A percentile compares a stretch with the other conserved stretches of the same genome.
These are phyloP conservation scores for Tragelaphus buxtoni DNA, from an alignment of 2,113 vertebrate species.

Conservation along the genomic window DNA sequence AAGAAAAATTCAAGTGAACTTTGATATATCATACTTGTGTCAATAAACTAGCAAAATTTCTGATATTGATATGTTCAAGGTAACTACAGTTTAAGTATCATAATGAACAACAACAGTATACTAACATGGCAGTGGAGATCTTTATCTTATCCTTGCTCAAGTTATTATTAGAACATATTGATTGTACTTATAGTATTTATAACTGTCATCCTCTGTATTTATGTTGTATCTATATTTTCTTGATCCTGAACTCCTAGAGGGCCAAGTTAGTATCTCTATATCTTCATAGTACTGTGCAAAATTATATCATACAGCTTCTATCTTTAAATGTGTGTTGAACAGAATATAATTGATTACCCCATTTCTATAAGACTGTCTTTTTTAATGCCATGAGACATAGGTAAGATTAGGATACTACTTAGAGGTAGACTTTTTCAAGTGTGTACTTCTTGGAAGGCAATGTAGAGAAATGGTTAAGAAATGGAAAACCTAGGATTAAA, in stretches of 20 bases:
- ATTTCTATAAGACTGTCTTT: neutral
- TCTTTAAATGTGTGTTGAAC: neutral
- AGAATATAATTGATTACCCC: neutral
- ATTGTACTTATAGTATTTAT: neutral
- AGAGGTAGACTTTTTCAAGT: neutral
- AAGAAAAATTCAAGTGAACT: neutral
- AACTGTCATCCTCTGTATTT: neutral
- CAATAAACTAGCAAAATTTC: neutral
- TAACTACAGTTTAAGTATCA: neutral
- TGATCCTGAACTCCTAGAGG: neutral
- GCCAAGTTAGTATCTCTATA: neutral
- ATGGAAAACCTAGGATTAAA: neutral
- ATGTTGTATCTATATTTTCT: neutral
- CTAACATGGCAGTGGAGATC: rapidly evolving
- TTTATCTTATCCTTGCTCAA: neutral
- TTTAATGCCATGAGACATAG: neutral
- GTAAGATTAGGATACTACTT: neutral
- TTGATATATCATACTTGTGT: neutral
- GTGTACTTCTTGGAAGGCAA: neutral
- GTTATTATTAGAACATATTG: neutral
- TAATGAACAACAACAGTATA: neutral
- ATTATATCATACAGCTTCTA: neutral
- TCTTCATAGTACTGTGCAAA: neutral
- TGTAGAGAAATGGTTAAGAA: neutral
- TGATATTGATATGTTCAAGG: neutral